Percentiles rank a stretch among this genome's conserved stretches.
These are phyloP conservation scores for Drosophila kambysellisi DNA, from an alignment of 2,888 invertebrate genomes.

Conservation along the genomic window DNA sequence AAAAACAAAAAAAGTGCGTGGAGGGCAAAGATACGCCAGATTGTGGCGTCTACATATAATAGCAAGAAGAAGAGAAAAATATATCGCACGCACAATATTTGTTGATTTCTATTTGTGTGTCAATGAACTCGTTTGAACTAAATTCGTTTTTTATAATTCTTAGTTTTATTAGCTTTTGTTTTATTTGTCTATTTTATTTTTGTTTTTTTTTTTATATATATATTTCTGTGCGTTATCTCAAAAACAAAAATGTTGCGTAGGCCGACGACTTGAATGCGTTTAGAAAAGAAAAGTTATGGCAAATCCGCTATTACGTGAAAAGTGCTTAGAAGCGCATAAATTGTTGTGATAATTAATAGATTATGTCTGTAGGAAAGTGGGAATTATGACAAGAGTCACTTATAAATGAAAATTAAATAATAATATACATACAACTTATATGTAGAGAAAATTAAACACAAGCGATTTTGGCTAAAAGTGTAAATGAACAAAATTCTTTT, in stretches of 20 bases:
- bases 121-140: constrained; percentile 82
- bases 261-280: constrained; percentile 54
- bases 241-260: constrained; percentile 60
- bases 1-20: constrained; percentile 36
- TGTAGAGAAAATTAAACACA: no score
- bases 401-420: neutral
- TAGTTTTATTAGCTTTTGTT: constrained; percentile 58
- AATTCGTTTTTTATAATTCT: constrained; percentile 55
- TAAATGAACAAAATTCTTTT: neutral
- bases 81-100: constrained; percentile 49
- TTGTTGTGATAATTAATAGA: constrained; percentile 19
- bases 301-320: constrained; percentile 9
- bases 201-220: constrained; percentile 19
- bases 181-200: constrained; percentile 48
- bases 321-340: constrained; percentile 12
- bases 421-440: neutral
- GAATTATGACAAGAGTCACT: constrained; percentile 46
- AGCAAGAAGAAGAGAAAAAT: neutral
- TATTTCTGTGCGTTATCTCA: constrained; percentile 62
- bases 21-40: constrained; percentile 21
- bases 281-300: constrained; percentile 76
- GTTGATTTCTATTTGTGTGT: constrained; percentile 79
- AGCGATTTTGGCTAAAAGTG: no score
- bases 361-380: neutral
- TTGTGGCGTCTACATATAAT: constrained; percentile 42